phyloP scores from a whole-genome alignment of 1,140 invertebrate species.

The Maniola jurtina region DNA sequence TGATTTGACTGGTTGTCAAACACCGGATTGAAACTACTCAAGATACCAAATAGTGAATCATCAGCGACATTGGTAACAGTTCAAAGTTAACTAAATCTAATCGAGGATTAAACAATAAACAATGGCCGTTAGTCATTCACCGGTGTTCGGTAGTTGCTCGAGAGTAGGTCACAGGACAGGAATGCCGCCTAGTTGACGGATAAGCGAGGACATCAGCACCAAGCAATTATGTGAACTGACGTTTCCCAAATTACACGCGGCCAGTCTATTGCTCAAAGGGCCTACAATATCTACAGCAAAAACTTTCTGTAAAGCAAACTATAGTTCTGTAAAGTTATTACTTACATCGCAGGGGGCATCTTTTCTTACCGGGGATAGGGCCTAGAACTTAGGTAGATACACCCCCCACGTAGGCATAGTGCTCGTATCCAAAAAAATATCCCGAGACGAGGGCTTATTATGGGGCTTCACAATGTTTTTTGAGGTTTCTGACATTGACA shows the following conservation, averaged over 20 bases:
- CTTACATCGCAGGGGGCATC: no score
- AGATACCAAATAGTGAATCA: no score
- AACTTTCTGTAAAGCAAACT: no score
- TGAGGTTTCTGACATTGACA: no score
- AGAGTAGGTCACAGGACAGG: slow-evolving; percentile 20
- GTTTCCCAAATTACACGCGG: background rate
- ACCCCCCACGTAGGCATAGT: no score
- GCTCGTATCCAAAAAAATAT: no score
- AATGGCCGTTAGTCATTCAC: slow-evolving; percentile 22
- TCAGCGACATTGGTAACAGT: background rate
- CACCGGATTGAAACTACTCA: background rate
- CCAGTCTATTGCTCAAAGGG: background rate
- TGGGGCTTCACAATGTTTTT: no score
- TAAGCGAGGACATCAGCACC: slow-evolving; percentile 18
- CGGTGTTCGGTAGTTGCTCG: slow-evolving; percentile 9
- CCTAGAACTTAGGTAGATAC: no score
- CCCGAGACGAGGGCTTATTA: no score
- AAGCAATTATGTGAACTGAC: slow-evolving; percentile 13
- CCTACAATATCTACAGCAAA: background rate
- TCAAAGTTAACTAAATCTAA: background rate
- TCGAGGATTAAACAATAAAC: slow-evolving; percentile 8
- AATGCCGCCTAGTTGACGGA: slow-evolving; percentile 24
- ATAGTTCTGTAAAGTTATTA: no score
- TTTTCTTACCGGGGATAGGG: no score
- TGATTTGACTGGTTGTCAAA: no score